Base-by-base conservation (phyloP, 2,888 invertebrate genomes). In the Athrips mouffetella region DNA sequence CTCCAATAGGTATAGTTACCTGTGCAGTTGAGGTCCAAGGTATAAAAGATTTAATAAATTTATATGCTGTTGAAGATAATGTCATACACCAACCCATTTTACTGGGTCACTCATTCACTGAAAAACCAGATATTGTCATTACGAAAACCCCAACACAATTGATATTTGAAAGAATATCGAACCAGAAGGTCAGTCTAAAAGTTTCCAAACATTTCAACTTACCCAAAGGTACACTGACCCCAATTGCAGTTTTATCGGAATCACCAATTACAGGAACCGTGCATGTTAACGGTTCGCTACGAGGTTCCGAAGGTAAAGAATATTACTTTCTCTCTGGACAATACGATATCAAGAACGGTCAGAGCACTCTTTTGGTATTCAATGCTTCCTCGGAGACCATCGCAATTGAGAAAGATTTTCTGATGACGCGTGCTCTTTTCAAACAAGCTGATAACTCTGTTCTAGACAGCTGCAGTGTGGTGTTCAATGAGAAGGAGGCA, bases 281-380 rank as follows among this genome's bases (percentile, higher is more conserved):
- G 8, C 35, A 45, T 33, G 35, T 45, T 13, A 33, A 13, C 4
- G 45, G 45, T 11, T 45, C 45, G 4, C 13, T 45, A 10, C 6
- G 35, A 15, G 45, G 45, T 7, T 11, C 10, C 7, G 10, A 11
- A 8, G 27, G 31, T 6, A 40, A 51, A 13, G 41, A 51, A 30
- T 39, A 44, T 47, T 52, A 52, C 16, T 35, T 52, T 0, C 8
- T 52, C 3, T 47, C 52, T 2, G 52, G 52, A 1, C 44, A 49
- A 23, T 52, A 52, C 20, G 25, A 15, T 33, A n/a, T 48, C 15
- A 31, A 30, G 20, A 15, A 7, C 2, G 48, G 41, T 16, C 11
- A 5, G 8, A 44, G 39, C 5, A 23, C 6, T 30, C 29, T 35
- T 11, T 21, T 40, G n/a, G 13, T 31, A n/a, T 13, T 21, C 13